phyloP scores from a whole-genome alignment of 2,113 vertebrate genomes.

The Eubucco bourcierii region DNA sequence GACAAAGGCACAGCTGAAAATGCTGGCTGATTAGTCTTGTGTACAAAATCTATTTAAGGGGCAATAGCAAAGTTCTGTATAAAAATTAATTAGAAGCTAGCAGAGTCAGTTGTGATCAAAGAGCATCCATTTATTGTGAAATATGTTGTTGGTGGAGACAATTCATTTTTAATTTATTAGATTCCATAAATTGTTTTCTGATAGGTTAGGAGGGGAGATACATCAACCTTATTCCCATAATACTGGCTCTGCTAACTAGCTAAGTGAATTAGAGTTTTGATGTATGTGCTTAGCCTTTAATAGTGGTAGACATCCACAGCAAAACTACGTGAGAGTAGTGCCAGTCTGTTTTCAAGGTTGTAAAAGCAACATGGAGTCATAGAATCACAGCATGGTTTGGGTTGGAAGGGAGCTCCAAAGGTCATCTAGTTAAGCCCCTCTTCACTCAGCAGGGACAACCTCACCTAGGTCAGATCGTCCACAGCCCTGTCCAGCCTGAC shows the following conservation, averaged over 20 bases:
- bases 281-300: constrained; percentile 34
- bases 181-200: constrained; percentile 70
- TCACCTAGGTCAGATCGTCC: too few species aligned
- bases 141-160: constrained; percentile 55
- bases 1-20: constrained; percentile 48
- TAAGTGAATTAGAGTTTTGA: constrained; percentile 62
- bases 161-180: constrained; percentile 69
- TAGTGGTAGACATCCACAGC: not conserved
- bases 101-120: constrained; percentile 63
- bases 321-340: not conserved
- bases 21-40: constrained; percentile 48
- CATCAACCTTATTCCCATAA: constrained; percentile 56
- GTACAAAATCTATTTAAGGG: constrained; percentile 38
- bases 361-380: not conserved
- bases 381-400: too few species aligned
- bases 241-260: constrained; percentile 46
- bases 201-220: constrained; percentile 50
- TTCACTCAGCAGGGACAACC: too few species aligned
- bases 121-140: constrained; percentile 45
- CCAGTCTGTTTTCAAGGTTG: not conserved
- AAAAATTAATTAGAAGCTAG: constrained; percentile 65
- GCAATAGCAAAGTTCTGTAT: constrained; percentile 51
- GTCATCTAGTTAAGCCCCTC: too few species aligned
- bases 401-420: too few species aligned
- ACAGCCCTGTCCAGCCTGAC: too few species aligned